Conservation (phyloP, 2,797 vertebrate species). For the Coregonus sp. region DNA sequence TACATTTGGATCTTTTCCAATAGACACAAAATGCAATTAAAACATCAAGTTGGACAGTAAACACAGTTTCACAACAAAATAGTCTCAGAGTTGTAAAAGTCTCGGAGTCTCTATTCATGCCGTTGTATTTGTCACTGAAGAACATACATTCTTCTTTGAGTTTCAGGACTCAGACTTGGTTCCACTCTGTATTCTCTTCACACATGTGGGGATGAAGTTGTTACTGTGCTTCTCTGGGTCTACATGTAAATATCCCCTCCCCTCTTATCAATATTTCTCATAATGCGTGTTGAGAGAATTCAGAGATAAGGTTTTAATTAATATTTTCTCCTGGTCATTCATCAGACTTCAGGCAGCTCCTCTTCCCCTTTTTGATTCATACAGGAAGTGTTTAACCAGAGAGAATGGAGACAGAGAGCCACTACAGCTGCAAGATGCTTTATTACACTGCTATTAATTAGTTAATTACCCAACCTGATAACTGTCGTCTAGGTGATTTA, state of each 20-base stretch:
- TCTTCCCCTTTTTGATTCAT: neutral
- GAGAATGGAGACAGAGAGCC: neutral
- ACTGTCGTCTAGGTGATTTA: constrained; percentile 50
- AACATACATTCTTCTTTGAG: neutral
- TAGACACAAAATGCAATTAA: neutral
- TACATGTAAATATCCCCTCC: neutral
- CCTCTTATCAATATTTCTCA: neutral
- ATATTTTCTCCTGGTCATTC: constrained; percentile 5
- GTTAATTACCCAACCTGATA: constrained; percentile 53
- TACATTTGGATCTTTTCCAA: neutral
- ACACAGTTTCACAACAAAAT: neutral
- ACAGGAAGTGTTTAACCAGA: neutral
- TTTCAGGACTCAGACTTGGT: constrained; percentile 26
- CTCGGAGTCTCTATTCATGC: neutral
- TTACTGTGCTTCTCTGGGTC: constrained; percentile 19
- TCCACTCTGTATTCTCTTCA: constrained; percentile 45
- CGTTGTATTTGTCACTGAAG: neutral
- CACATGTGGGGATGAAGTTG: neutral
- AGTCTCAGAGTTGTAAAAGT: neutral
- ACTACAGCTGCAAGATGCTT: constrained; percentile 1
- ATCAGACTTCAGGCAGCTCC: constrained; percentile 8
- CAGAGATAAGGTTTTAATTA: constrained; percentile 21
- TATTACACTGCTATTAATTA: constrained; percentile 59
- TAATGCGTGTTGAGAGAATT: constrained; percentile 3
- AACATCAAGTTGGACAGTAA: neutral